Percentiles rank a stretch among this genome's conserved stretches.
Evolutionary conservation across 2,113 vertebrate genomes (phyloP).

Genomic region (Tragelaphus scriptus): DNA sequence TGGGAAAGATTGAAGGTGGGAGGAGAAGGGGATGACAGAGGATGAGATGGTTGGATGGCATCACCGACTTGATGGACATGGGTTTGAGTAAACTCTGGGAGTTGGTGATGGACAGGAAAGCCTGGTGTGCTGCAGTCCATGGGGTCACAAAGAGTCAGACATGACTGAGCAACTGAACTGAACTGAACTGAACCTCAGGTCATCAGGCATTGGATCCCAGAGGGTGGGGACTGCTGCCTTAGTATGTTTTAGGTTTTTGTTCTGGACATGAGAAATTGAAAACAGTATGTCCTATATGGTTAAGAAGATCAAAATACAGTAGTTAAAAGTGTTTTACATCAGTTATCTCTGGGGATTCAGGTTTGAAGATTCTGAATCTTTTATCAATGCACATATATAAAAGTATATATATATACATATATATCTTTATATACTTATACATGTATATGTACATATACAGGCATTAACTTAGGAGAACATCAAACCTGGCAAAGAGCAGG

Average conservation of each 20-base stretch:
- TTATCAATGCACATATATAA: not conserved
- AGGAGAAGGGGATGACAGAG: not conserved
- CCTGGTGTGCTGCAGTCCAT: not conserved
- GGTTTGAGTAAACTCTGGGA: not conserved
- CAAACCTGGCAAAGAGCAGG: not conserved
- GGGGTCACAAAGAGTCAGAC: not conserved
- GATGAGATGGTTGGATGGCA: not conserved
- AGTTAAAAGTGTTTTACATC: not conserved
- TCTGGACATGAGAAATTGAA: not conserved
- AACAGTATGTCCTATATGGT: too few relatives aligned
- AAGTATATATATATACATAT: not conserved
- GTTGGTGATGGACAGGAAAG: not conserved
- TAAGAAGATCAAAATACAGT: not conserved
- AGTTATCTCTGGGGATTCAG: not conserved
- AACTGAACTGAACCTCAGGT: not conserved
- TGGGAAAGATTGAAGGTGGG: not conserved
- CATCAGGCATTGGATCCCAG: not conserved
- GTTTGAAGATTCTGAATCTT: not conserved
- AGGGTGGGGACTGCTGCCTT: not conserved
- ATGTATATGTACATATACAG: accelerated
- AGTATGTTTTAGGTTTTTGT: not conserved
- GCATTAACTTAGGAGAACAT: not conserved
- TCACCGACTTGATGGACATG: not conserved
- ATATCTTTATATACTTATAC: not conserved
- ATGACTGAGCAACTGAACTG: not conserved